Percentiles rank a stretch among this genome's conserved stretches.
Evolutionary conservation across 1,140 invertebrate species (phyloP).

Genomic region (Tetragnatha versicolor): DNA sequence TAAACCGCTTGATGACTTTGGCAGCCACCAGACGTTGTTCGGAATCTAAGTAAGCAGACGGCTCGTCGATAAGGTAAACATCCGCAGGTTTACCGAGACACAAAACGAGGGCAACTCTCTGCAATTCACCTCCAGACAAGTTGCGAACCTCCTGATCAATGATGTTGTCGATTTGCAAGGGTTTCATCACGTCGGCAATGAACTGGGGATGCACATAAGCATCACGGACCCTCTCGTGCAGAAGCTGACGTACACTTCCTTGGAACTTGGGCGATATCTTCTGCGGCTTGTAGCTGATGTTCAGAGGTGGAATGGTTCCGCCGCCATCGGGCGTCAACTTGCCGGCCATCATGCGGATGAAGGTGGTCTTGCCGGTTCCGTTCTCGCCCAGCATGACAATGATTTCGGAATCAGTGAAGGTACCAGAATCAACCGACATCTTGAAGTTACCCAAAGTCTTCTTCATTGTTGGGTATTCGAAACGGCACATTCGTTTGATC

Average conservation of each 20-base stretch:
- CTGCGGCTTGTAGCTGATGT: conserved; percentile 99
- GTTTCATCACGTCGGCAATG: conserved; percentile 99
- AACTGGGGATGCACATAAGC: conserved; percentile 98
- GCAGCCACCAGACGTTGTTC: conserved; percentile 99
- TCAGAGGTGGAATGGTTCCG: conserved; percentile 85
- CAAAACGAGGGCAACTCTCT: conserved; percentile 93
- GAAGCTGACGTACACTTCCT: conserved; percentile 86
- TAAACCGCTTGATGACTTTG: conserved; percentile 88
- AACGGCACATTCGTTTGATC: conserved; percentile 94
- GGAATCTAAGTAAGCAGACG: conserved; percentile 98
- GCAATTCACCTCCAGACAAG: conserved; percentile 98
- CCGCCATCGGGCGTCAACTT: conserved; percentile 91
- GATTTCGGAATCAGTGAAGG: conserved; percentile 99
- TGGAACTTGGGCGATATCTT: conserved; percentile 99
- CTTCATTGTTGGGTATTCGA: conserved; percentile 86
- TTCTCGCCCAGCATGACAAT: conserved; percentile 98
- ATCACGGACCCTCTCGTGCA: conserved; percentile 96
- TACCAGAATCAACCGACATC: conserved; percentile 83
- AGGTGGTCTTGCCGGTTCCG: conserved; percentile 99
- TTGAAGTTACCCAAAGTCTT: conserved; percentile 82
- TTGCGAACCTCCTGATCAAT: conserved; percentile 99
- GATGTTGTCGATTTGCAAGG: conserved; percentile 95
- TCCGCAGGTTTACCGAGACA: conserved; percentile 98
- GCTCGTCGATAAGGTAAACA: conserved; percentile 99
- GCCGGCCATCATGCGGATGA: conserved; percentile 98